Evolutionary conservation across 1,140 invertebrate genomes (phyloP).

Genomic region (Meloidogyne floridensis): DNA sequence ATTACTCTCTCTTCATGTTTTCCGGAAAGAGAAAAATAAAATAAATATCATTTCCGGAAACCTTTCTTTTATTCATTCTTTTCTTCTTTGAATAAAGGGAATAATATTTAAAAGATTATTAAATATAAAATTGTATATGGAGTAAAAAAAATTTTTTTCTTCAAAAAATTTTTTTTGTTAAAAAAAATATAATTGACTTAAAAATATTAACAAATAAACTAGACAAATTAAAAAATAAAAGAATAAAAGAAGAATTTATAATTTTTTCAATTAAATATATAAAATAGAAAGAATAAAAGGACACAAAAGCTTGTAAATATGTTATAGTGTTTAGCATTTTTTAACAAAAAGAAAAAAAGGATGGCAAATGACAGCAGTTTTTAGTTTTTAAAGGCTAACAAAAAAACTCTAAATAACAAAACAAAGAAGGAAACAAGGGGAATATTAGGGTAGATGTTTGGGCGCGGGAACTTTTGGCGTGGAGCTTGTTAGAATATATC

Average conservation of each 20-base stretch:
- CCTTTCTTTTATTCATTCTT: neutral
- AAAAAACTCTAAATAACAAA: neutral
- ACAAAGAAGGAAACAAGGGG: neutral
- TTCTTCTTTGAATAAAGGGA: neutral
- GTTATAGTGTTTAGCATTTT: neutral
- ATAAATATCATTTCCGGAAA: constrained; percentile 5
- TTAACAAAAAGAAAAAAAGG: neutral
- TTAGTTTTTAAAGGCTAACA: neutral
- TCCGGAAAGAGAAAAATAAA: neutral
- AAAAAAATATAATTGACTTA: neutral
- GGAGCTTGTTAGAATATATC: too few species aligned
- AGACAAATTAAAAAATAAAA: neutral
- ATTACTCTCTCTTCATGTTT: neutral
- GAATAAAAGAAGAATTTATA: neutral
- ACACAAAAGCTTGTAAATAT: constrained; percentile 2
- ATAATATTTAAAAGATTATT: too few species aligned
- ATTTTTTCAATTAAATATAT: neutral
- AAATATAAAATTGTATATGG: neutral
- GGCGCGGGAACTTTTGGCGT: neutral
- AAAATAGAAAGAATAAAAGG: constrained; percentile 1
- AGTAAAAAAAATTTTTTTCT: constrained; percentile 1
- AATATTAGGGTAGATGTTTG: neutral
- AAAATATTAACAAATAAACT: neutral
- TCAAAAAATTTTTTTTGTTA: neutral
- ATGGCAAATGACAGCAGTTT: constrained; percentile 1